phyloP scores from a whole-genome alignment of 2,797 vertebrate species.

The Hyperoplus lanceolatus region DNA sequence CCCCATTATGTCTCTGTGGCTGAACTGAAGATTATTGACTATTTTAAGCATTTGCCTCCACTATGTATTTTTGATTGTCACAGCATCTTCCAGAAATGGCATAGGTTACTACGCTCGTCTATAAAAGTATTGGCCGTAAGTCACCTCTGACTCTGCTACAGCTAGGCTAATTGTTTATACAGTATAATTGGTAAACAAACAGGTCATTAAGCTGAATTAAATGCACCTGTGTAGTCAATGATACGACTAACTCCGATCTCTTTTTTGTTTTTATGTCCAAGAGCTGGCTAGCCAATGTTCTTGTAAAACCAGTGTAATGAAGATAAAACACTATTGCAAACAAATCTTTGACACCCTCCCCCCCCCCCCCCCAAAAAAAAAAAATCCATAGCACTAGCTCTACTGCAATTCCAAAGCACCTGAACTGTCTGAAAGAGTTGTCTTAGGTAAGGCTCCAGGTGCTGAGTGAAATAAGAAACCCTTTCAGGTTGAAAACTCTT shows the following conservation, averaged over 20 bases:
- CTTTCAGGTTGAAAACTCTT: conserved; percentile 43
- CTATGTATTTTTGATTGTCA: conserved; percentile 11
- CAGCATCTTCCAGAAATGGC: conserved; percentile 10
- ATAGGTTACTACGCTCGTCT: background rate
- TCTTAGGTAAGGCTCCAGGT: conserved; percentile 49
- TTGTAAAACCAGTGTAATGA: background rate
- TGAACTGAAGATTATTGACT: conserved; percentile 28
- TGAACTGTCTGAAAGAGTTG: conserved; percentile 36
- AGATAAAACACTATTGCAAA: background rate
- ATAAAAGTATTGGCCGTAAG: background rate
- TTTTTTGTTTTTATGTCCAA: background rate
- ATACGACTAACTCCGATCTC: background rate
- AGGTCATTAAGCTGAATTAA: conserved; percentile 12
- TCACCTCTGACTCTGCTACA: background rate
- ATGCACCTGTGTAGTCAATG: conserved; percentile 5
- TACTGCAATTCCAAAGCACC: conserved; percentile 26
- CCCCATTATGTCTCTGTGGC: conserved; percentile 27
- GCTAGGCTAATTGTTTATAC: background rate
- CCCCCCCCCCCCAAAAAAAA: too few relatives aligned
- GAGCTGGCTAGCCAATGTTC: background rate
- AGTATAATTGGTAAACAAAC: background rate
- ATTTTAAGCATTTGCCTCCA: conserved; percentile 17
- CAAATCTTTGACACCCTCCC: background rate
- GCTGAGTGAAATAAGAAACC: conserved; percentile 33
- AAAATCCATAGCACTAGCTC: background rate